Conservation (phyloP, 2,888 invertebrate genomes). For the Heterodera filipjevi region DNA sequence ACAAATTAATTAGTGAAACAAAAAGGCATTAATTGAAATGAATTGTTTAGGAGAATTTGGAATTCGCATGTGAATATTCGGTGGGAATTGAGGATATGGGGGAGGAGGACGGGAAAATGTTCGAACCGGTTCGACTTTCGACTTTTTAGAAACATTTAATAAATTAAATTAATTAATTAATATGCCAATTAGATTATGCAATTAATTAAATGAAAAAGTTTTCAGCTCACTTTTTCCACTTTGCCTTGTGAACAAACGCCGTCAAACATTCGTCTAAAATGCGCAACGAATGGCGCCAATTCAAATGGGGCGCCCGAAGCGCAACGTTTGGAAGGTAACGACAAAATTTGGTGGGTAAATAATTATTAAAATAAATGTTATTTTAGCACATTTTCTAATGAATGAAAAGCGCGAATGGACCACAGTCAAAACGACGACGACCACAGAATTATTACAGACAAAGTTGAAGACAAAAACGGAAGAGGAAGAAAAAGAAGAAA, state of each 20-base stretch:
- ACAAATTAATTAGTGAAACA: not conserved
- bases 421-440: not conserved
- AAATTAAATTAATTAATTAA: not conserved
- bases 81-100: constrained; percentile 40
- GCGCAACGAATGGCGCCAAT: constrained; percentile 30
- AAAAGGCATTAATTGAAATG: no score
- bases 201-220: constrained; percentile 3
- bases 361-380: not conserved
- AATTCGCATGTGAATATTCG: constrained; percentile 56
- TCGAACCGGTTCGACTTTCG: constrained; percentile 18
- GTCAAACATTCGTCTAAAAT: constrained; percentile 43
- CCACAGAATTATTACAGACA: constrained; percentile 1
- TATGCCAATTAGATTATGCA: not conserved
- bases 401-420: not conserved
- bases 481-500: no score
- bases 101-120: constrained; percentile 13
- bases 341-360: no score
- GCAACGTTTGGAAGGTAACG: constrained; percentile 1
- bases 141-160: not conserved
- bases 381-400: not conserved
- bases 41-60: constrained; percentile 41
- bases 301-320: not conserved
- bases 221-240: constrained; percentile 44
- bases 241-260: constrained; percentile 48
- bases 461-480: constrained; percentile 8